A percentile compares a stretch with the other conserved stretches of the same genome.
phyloP scores from a whole-genome alignment of 2,113 vertebrate species.

The Cebus imitator region DNA sequence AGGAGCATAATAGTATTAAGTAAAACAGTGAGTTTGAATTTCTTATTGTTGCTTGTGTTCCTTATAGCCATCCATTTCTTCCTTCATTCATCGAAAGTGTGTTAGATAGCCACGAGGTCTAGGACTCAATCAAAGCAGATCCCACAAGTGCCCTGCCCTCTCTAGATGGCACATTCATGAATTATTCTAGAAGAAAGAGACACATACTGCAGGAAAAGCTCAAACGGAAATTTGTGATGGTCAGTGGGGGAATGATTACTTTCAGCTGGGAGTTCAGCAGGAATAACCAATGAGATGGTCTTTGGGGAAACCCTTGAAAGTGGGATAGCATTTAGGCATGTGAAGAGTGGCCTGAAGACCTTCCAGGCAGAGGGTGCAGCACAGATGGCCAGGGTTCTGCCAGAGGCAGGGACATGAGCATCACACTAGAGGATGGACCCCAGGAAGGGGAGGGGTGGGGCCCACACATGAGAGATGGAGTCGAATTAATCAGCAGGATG shows the following conservation, averaged over 20 bases:
- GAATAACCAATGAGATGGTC: not conserved
- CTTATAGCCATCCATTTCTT: not conserved
- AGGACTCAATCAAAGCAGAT: not conserved
- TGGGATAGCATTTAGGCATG: not conserved
- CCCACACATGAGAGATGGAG: not conserved
- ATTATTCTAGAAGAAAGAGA: not conserved
- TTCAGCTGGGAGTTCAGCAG: accelerated
- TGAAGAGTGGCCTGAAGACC: not conserved
- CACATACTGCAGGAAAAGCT: not conserved
- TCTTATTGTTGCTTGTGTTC: not conserved
- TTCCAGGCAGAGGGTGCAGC: not conserved
- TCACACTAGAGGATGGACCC: not conserved
- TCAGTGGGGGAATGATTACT: not conserved
- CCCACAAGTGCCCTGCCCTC: not conserved
- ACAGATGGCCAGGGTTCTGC: not conserved
- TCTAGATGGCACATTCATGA: no score
- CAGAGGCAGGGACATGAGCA: not conserved
- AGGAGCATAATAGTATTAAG: not conserved
- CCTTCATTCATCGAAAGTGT: not conserved
- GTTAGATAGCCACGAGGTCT: not conserved
- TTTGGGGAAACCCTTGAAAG: not conserved
- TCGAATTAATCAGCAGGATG: not conserved
- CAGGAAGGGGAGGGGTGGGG: not conserved
- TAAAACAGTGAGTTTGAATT: not conserved
- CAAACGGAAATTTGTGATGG: not conserved